A percentile compares a stretch with the other conserved stretches of the same genome.
Conservation (phyloP, 2,888 invertebrate species). For the Parnassius smintheus region DNA sequence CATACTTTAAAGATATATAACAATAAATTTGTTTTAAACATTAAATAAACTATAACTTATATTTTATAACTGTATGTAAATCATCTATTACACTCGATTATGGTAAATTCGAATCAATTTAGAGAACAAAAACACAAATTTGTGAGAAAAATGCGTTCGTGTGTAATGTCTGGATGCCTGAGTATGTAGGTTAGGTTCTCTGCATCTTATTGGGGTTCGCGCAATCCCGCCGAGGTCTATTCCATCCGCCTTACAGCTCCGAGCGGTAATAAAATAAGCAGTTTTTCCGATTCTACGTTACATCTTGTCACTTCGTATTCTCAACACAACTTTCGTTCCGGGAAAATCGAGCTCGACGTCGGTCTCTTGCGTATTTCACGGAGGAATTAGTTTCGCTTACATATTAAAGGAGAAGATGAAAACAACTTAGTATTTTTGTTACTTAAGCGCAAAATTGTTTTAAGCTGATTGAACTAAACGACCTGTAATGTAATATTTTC, state of each 20-base stretch:
- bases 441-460: slow-evolving; percentile 2
- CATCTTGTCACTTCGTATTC: slow-evolving; percentile 73
- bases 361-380: slow-evolving; percentile 50
- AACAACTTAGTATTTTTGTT: slow-evolving; percentile 28
- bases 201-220: slow-evolving; percentile 57
- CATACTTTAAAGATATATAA: no score
- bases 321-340: slow-evolving; percentile 55
- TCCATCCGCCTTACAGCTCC: slow-evolving; percentile 61
- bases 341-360: slow-evolving; percentile 54
- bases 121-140: no score
- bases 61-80: no score
- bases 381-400: slow-evolving; percentile 51
- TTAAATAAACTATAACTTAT: no score
- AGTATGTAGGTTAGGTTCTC: slow-evolving; percentile 26
- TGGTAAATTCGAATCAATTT: no score
- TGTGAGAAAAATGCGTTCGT: neutral
- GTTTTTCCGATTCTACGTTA: slow-evolving; percentile 74
- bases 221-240: slow-evolving; percentile 56
- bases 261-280: slow-evolving; percentile 74
- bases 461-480: no score
- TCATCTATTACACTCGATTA: no score
- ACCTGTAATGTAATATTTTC: no score
- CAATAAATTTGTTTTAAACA: no score
- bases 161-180: slow-evolving; percentile 15
- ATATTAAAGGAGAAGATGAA: slow-evolving; percentile 31